Base-by-base conservation (phyloP, 2,888 invertebrate species). In the Philhelius pedissequus region DNA sequence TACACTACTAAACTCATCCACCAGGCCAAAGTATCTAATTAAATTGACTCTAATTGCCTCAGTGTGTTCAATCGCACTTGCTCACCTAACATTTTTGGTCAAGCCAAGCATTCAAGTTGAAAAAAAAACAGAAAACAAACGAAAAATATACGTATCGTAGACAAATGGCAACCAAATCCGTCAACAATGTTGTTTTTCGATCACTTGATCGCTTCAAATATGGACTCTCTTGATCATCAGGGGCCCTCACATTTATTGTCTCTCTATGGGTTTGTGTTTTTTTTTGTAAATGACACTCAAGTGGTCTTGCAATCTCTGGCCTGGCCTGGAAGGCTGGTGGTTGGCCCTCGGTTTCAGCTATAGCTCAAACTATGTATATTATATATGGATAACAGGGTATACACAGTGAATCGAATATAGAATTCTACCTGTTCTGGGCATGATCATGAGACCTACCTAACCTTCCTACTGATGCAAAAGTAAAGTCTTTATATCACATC, bases 251-350 rank as follows among this genome's bases (percentile, higher is more conserved):
- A 54, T 64, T 71, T n/a, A n/a, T 38, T 40, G 52, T 71, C 75
- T 80, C 80, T 70, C 70, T 80, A 75, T 80, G 75, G 80, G 45
- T 45, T 75, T 84, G 68, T 68, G 75, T 76, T 84, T 52, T 78
- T 74, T 83, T 58, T 80, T 84, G 84, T 84, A 80, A 84, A 76
- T 80, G 84, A 84, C 84, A 84, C 84, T 84, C 76, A 68, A 84
- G 80, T 80, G 84, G 66, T 80, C 83, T 76, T 80, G 84, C 68
- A 76, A 80, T 84, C 68, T 50, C 75, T 50, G 40, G 64, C 35
- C 48, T 75, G 69, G 27, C n/a, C n/a, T n/a, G n/a, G n/a, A n/a
- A n/a, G n/a, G n/a, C 52, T 60, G 66, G 27, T 71, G 52, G 79
- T 75, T 71, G 78, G 27, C 74, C 79, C 56, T 82, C 81, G 77